Evolutionary conservation across 2,113 vertebrate genomes (phyloP), one percentile per base, ranked within the genome.

Genomic region (Astur gentilis): DNA sequence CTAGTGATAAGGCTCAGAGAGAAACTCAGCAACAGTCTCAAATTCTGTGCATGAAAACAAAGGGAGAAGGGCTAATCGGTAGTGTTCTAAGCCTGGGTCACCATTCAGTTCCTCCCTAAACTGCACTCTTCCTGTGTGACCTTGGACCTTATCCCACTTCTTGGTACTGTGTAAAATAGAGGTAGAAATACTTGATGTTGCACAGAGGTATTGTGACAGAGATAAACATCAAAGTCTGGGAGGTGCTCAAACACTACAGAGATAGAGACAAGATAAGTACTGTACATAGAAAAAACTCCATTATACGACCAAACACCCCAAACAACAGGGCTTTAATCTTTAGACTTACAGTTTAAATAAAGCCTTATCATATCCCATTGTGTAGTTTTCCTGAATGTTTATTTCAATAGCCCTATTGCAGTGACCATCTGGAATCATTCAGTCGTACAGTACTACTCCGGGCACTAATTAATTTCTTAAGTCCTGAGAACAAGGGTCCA

Each of bases 211-310:
- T 62, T 90, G 75, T 85, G 40, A 75, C 55, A 83, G 54, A 84
- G 90, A 94, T 87, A 93, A 94, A 94, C 70, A 95, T 96, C 90
- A 96, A 93, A 97, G 93, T 69, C 78, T 91, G 84, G 87, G 95
- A 91, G 87, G 85, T 91, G 87, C 66, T 93, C 62, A 90, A 88
- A 94, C 44, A 32, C 70, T 87, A 72, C 57, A 91, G 87, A 89
- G 95, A 94, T 86, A 88, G 87, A 97, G 80, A 87, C 89, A 91
- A 94, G 94, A 78, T 91, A 94, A 94, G 73, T 58, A 96, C 73
- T 87, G 73, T 95, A 85, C 49, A 31, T 17, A 89, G 70, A 85
- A 91, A 89, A 91, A 85, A 18, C 42, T 76, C 55, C 32, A 83
- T 80, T 93, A 57, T 83, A 36, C 1, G 10, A 79, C 60, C 47